phyloP scores from a whole-genome alignment of 2,113 vertebrate genomes.

The Lates calcarifer region DNA sequence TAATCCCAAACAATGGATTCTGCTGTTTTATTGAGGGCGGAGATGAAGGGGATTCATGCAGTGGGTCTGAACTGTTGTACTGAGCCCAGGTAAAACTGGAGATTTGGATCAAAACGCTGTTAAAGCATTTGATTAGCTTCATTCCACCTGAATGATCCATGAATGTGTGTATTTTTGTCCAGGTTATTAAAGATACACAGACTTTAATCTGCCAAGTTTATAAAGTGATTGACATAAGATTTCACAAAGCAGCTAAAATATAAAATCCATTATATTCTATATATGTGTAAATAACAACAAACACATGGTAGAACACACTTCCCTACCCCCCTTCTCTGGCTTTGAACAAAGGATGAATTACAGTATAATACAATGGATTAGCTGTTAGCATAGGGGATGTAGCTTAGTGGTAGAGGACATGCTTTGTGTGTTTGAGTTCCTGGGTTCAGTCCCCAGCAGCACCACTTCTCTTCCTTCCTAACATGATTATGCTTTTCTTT shows the following conservation, averaged over 20 bases:
- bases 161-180: not conserved
- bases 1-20: constrained; percentile 71
- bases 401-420: not conserved
- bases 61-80: constrained; percentile 7
- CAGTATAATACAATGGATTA: not conserved
- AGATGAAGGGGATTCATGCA: constrained; percentile 36
- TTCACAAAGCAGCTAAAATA: not conserved
- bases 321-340: not conserved
- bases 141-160: constrained; percentile 29
- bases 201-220: not conserved
- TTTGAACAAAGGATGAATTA: not conserved
- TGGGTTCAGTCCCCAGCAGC: too few relatives aligned
- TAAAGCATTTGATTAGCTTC: constrained; percentile 51
- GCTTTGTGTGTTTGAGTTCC: not conserved
- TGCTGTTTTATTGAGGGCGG: constrained; percentile 54
- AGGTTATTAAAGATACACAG: not conserved
- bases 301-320: not conserved
- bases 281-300: not conserved
- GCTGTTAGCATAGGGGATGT: not conserved
- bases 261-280: not conserved
- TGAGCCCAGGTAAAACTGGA: constrained; percentile 50
- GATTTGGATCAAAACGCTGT: constrained; percentile 46
- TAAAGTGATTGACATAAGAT: not conserved
- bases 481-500: too few relatives aligned
- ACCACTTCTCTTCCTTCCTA: too few relatives aligned